Conservation (phyloP, 2,797 vertebrate species). For the Naso thynnoides region DNA sequence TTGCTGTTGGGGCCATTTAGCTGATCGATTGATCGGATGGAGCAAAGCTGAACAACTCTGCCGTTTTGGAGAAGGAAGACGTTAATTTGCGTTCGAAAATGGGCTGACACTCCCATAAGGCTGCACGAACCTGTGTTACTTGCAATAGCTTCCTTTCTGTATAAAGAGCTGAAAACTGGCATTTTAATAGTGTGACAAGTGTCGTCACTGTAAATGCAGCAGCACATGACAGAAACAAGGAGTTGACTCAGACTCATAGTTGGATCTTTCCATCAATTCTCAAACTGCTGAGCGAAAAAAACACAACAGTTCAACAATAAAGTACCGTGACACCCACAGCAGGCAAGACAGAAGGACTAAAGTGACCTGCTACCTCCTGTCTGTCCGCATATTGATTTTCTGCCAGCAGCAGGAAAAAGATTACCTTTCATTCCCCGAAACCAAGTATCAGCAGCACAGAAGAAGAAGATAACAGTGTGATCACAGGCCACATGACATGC, state of each 20-base stretch:
- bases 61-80: no score
- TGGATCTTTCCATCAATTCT: slow-evolving; percentile 35
- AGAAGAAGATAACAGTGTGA: slow-evolving; percentile 65
- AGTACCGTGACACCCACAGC: slow-evolving; percentile 35
- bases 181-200: slow-evolving; percentile 19
- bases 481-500: slow-evolving; percentile 68
- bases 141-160: slow-evolving; percentile 11
- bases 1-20: no score
- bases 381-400: slow-evolving; percentile 67
- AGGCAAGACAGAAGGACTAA: slow-evolving; percentile 23
- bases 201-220: slow-evolving; percentile 8
- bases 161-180: slow-evolving; percentile 6
- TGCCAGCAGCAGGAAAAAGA: slow-evolving; percentile 48
- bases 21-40: no score
- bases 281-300: slow-evolving; percentile 5
- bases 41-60: no score
- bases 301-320: slow-evolving; percentile 17
- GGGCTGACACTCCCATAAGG: no score
- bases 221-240: slow-evolving; percentile 11
- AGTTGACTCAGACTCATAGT: slow-evolving; percentile 29
- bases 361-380: slow-evolving; percentile 44
- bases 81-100: no score
- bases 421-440: slow-evolving; percentile 72
- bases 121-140: no score
- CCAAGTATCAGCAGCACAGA: slow-evolving; percentile 66